Base-by-base conservation (phyloP, 2,797 vertebrate species). In the Simalia tracyae region DNA sequence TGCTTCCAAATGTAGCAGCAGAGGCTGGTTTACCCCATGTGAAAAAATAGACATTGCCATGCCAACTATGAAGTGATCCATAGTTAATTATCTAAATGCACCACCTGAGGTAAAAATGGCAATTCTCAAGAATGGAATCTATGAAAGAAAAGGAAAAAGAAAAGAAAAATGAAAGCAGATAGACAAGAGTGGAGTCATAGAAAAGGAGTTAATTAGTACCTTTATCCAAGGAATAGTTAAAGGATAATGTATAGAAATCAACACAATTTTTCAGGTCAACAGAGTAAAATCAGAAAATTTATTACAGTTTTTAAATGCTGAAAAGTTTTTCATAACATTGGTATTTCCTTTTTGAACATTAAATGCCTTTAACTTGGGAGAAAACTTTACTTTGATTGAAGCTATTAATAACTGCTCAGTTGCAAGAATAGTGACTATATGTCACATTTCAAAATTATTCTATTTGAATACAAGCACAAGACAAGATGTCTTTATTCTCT, bases 251-350 rank as follows among this genome's bases (percentile, higher is more conserved):
- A 85, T 85, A 50, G 89, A 90, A 90, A 63, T 31, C 42, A 50
- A 57, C 15, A 85, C 46, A 36, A 84, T 54, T 54, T 64, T 64
- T 56, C 26, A 28, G 36, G 36, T 60, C 22, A 28, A 36, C 7
- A 22, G 76, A 81, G 36, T 42, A 26, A 84, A 54, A 90, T 12
- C 14, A 84, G 42, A 84, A 50, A 7, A 42, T 72, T 89, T 89
- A 68, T 89, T 72, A 42, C 14, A 42, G 42, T 76, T 46, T 84
- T 61, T 84, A 50, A 22, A 90, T 84, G 76, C 9, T 61, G 10
- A 90, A 90, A 84, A 31, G 81, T 24, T 90, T 84, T 84, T 63
- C 24, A 90, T 28, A 84, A 90, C 17, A 90, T 89, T 8, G 59
- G 26, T n/a, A 5, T 84, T 50, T 84, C 36, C 42, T 46, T 84